Conservation (phyloP, 2,113 vertebrate genomes). For the Megatriorchis doriae region DNA sequence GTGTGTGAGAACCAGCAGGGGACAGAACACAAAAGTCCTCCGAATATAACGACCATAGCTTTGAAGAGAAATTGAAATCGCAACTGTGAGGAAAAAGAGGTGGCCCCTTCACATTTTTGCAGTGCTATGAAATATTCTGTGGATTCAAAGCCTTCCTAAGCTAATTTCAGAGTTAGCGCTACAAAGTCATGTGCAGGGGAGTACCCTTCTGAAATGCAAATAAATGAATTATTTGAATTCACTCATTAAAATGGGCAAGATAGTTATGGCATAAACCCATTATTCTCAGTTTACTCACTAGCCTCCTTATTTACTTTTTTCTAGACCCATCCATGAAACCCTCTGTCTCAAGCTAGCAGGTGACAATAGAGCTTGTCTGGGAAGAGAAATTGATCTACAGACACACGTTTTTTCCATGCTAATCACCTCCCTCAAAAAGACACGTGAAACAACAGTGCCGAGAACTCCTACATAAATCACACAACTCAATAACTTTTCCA, state of each 20-base stretch:
- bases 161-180: neutral
- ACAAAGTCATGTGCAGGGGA: neutral
- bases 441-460: neutral
- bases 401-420: neutral
- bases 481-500: neutral
- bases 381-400: neutral
- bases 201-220: neutral
- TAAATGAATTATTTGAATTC: neutral
- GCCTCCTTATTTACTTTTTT: neutral
- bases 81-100: neutral
- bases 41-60: neutral
- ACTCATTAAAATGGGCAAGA: neutral
- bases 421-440: neutral
- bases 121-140: neutral
- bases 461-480: constrained; percentile 31
- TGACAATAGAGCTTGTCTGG: neutral
- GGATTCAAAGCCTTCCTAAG: neutral
- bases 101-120: neutral
- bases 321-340: neutral
- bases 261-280: neutral
- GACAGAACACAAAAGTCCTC: rapidly evolving
- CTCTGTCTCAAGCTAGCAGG: neutral
- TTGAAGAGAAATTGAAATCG: neutral
- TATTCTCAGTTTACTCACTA: neutral
- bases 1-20: neutral